Evolutionary conservation across 2,888 invertebrate genomes (phyloP).

Genomic region (Malachius bipustulatus): DNA sequence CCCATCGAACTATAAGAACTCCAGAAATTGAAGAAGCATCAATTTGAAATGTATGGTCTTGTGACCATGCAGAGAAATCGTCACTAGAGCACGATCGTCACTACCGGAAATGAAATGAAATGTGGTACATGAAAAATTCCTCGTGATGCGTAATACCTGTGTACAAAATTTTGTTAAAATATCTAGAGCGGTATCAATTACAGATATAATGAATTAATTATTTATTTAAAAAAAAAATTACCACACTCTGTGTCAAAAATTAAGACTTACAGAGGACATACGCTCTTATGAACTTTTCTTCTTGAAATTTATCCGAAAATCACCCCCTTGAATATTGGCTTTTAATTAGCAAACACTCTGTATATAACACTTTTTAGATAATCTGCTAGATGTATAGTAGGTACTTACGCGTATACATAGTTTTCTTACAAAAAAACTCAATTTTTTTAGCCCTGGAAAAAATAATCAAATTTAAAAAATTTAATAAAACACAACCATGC

Average conservation of each 20-base stretch:
- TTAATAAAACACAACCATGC: too few species aligned
- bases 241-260: neutral
- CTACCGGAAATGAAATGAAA: neutral
- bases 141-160: constrained; percentile 2
- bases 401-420: too few species aligned
- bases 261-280: neutral
- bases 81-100: neutral
- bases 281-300: neutral
- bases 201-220: constrained; percentile 1
- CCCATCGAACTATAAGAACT: constrained; percentile 2
- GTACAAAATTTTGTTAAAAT: constrained; percentile 2
- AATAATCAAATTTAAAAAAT: too few species aligned
- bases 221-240: neutral
- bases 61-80: constrained; percentile 1
- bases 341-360: constrained; percentile 1
- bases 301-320: neutral
- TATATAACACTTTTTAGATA: too few species aligned
- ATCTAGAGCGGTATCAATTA: neutral
- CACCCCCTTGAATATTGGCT: neutral
- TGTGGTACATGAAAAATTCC: constrained; percentile 2
- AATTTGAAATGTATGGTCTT: neutral
- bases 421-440: too few species aligned
- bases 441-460: too few species aligned
- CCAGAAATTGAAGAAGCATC: neutral
- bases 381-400: too few species aligned